Conservation (phyloP, 2,113 vertebrate species). For the Rallus limicola region DNA sequence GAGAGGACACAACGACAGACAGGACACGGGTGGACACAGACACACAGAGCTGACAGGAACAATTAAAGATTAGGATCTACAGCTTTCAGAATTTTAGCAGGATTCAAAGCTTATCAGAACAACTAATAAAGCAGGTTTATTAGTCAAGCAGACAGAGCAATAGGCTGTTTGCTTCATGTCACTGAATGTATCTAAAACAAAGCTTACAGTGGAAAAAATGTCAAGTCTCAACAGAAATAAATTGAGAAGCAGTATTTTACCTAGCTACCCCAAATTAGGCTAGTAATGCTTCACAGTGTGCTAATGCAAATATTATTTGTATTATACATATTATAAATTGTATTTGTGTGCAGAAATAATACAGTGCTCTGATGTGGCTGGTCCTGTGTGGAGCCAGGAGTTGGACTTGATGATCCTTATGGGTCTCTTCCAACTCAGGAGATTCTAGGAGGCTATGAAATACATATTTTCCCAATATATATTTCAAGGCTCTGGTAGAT, state of each 20-base stretch:
- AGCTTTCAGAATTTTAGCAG: background rate
- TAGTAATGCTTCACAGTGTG: constrained; percentile 3
- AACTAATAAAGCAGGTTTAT: background rate
- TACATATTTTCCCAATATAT: background rate
- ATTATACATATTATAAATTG: background rate
- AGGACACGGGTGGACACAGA: accelerated
- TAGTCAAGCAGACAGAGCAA: background rate
- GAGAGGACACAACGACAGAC: background rate
- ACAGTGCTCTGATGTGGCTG: background rate
- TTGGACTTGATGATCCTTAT: too few species aligned
- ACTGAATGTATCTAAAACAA: background rate
- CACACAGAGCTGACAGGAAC: background rate
- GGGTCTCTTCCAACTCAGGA: too few species aligned
- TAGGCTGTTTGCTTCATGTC: background rate
- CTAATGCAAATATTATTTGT: background rate
- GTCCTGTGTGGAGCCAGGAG: too few species aligned
- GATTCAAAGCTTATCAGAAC: background rate
- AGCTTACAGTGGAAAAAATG: background rate
- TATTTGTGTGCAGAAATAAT: background rate
- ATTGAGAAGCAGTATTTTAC: background rate
- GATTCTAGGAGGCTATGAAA: too few species aligned
- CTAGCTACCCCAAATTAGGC: background rate
- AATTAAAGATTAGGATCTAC: background rate
- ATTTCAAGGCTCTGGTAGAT: background rate
- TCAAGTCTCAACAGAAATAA: background rate